Evolutionary conservation across 2,888 invertebrate genomes (phyloP).

Genomic region (Muschampia plurimacula): DNA sequence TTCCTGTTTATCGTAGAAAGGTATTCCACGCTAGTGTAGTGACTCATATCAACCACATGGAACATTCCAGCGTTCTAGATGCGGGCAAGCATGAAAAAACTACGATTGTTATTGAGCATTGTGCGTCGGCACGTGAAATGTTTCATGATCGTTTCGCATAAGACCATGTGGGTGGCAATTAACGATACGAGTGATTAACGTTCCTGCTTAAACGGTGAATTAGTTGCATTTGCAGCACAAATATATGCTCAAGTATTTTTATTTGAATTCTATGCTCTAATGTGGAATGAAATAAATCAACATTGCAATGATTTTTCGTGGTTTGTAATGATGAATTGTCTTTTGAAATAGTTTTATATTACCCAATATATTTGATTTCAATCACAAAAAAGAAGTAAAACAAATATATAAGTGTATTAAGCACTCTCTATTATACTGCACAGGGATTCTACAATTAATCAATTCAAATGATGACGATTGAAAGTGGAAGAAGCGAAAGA

Average conservation of each 20-base stretch:
- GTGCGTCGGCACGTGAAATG: conserved; percentile 48
- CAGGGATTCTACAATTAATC: too few species aligned
- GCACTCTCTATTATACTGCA: too few species aligned
- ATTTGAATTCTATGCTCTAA: conserved; percentile 5
- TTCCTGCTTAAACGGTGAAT: conserved; percentile 35
- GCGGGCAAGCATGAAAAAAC: conserved; percentile 31
- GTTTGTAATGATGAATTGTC: too few species aligned
- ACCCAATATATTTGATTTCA: too few species aligned
- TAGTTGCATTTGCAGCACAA: background rate
- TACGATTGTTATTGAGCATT: conserved; percentile 29
- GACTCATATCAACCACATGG: conserved; percentile 16
- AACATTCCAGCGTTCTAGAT: conserved; percentile 31
- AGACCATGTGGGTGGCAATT: conserved; percentile 48
- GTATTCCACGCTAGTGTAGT: background rate
- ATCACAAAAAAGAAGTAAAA: too few species aligned
- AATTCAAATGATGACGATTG: too few species aligned
- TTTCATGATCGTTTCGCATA: conserved; percentile 50
- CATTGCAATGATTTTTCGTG: background rate
- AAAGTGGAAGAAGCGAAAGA: too few species aligned
- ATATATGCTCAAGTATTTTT: conserved; percentile 1
- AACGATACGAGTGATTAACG: conserved; percentile 47
- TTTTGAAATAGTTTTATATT: too few species aligned
- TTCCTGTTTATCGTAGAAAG: conserved; percentile 15
- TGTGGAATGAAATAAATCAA: background rate
- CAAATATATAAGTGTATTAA: too few species aligned